A percentile compares a stretch with the other conserved stretches of the same genome.
phyloP scores from a whole-genome alignment of 2,113 vertebrate species.

The Cyanocitta stelleri region DNA sequence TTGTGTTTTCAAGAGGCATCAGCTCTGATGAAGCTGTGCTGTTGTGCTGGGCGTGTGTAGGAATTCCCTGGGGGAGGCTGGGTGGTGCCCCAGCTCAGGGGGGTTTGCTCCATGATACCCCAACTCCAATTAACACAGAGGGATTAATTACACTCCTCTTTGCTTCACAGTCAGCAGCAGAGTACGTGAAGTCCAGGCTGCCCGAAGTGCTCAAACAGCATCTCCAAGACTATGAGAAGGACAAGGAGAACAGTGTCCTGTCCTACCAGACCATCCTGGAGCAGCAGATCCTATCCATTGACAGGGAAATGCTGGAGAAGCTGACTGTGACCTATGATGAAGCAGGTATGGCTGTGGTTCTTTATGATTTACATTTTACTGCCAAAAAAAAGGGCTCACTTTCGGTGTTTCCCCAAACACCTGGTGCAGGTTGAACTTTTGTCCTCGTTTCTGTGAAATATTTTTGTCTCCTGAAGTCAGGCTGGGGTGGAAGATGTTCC shows the following conservation, averaged over 20 bases:
- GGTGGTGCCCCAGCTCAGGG: not conserved
- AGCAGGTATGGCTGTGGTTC: conserved; percentile 78
- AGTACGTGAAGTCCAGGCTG: conserved; percentile 90
- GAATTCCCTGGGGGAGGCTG: not conserved
- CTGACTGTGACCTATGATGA: conserved; percentile 90
- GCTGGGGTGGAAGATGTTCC: not conserved
- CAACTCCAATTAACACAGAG: not conserved
- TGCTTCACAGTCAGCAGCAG: conserved; percentile 85
- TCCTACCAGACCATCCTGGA: conserved; percentile 91
- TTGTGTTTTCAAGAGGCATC: not conserved
- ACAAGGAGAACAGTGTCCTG: conserved; percentile 87
- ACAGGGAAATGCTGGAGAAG: conserved; percentile 91
- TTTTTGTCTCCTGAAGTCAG: not conserved
- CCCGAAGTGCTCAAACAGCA: conserved; percentile 89
- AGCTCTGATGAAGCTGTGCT: not conserved
- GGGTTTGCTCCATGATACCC: accelerated
- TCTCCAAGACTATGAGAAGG: conserved; percentile 88
- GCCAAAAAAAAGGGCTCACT: not conserved
- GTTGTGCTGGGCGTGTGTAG: not conserved
- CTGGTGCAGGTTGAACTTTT: not conserved
- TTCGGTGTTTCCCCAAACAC: not conserved
- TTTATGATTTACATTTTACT: not conserved
- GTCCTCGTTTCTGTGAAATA: not conserved
- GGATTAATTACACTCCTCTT: not conserved
- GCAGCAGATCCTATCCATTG: conserved; percentile 90